Evolutionary conservation across 2,113 vertebrate genomes (phyloP).

Genomic region (Felis chaus): DNA sequence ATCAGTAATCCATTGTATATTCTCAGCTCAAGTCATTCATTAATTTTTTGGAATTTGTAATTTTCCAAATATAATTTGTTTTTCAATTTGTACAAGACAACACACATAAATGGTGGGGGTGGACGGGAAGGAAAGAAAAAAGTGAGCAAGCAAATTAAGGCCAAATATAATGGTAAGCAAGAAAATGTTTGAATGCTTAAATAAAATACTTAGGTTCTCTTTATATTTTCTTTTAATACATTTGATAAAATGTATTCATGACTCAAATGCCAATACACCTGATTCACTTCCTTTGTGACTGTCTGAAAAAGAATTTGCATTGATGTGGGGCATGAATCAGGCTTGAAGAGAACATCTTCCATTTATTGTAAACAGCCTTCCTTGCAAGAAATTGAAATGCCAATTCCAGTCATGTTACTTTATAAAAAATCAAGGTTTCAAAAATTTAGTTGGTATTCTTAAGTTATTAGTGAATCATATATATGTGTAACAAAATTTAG

Average conservation of each 20-base stretch:
- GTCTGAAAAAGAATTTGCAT: not conserved
- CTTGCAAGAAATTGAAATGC: not conserved
- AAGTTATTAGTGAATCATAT: not conserved
- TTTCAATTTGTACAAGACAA: not conserved
- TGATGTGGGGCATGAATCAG: slow-evolving; percentile 15
- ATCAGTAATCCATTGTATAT: not conserved
- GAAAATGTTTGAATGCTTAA: not conserved
- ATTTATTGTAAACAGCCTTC: not conserved
- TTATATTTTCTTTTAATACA: not conserved
- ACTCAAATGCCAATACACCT: not conserved
- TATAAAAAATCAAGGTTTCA: not conserved
- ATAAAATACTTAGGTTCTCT: not conserved
- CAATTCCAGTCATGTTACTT: not conserved
- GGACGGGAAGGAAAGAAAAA: not conserved
- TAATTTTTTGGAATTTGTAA: not conserved
- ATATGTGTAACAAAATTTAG: not conserved
- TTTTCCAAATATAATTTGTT: not conserved
- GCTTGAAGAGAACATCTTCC: not conserved
- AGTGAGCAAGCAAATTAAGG: not conserved
- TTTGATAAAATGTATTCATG: not conserved
- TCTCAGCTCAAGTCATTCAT: not conserved
- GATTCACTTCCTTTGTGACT: slow-evolving; percentile 12
- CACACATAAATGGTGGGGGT: not conserved
- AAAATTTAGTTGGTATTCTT: not conserved
- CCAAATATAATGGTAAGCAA: not conserved